Percentiles rank a stretch among this genome's conserved stretches.
phyloP scores from a whole-genome alignment of 2,113 vertebrate species.

The Notothenia coriiceps region DNA sequence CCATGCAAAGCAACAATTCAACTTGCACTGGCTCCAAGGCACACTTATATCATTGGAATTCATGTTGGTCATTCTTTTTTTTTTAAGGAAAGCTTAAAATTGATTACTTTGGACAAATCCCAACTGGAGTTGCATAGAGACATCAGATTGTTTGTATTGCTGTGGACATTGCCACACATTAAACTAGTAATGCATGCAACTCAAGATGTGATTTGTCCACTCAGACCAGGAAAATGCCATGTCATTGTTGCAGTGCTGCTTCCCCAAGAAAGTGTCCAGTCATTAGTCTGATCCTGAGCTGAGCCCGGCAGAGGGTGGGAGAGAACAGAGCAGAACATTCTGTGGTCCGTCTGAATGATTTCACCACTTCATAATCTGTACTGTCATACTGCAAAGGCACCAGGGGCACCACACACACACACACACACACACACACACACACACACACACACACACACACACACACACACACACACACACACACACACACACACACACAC shows the following conservation, averaged over 20 bases:
- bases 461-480: conserved; percentile 27
- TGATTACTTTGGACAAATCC: neutral
- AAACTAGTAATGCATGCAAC: neutral
- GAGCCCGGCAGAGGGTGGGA: neutral
- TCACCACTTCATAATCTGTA: neutral
- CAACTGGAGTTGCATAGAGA: neutral
- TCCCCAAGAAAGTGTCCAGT: neutral
- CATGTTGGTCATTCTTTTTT: too few relatives aligned
- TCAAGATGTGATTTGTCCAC: conserved; percentile 4
- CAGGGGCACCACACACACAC: conserved; percentile 3
- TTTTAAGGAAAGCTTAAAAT: neutral
- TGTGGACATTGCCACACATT: neutral
- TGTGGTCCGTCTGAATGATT: conserved; percentile 1
- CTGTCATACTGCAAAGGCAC: conserved; percentile 37
- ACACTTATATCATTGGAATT: neutral
- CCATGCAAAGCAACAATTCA: neutral
- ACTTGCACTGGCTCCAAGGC: neutral
- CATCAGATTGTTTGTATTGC: neutral
- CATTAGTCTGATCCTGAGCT: neutral
- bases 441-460: conserved; percentile 21
- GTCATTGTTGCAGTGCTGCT: neutral
- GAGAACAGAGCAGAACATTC: neutral
- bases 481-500: neutral
- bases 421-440: neutral
- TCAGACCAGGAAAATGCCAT: neutral